These are phyloP conservation scores for Trididemnum miniatum DNA, from an alignment of 23 tunicate species.

Conservation along the genomic window DNA sequence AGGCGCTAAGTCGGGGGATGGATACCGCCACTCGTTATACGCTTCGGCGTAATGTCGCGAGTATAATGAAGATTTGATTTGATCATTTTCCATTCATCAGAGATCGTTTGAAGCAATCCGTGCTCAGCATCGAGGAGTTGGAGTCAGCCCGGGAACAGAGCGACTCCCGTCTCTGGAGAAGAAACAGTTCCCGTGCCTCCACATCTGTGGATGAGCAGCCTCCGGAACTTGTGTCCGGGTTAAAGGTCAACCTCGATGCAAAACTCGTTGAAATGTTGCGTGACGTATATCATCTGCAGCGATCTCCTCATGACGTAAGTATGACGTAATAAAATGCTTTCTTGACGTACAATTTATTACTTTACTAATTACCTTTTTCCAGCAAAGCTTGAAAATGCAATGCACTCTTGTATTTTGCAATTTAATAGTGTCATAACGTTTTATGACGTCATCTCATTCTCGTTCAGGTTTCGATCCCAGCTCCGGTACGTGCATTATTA, in stretches of 20 bases:
- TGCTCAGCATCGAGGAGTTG: conserved; percentile 52
- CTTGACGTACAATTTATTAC: too few species aligned
- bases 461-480: conserved; percentile 80
- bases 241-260: conserved; percentile 85
- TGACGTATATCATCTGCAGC: conserved; percentile 67
- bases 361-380: too few species aligned
- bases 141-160: conserved; percentile 44
- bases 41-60: too few species aligned
- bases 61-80: too few species aligned
- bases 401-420: too few species aligned
- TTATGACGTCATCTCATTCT: too few species aligned
- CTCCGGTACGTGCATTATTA: conserved; percentile 66
- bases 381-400: too few species aligned
- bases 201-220: conserved; percentile 29
- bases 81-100: conserved; percentile 14
- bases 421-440: too few species aligned
- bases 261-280: conserved; percentile 79
- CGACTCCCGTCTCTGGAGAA: conserved; percentile 41
- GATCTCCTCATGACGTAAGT: conserved; percentile 76
- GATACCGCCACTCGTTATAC: too few species aligned
- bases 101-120: conserved; percentile 63
- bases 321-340: neutral
- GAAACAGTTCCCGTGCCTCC: conserved; percentile 29
- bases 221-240: conserved; percentile 38
- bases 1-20: too few species aligned